Base-by-base conservation (phyloP, 2,888 invertebrate genomes). In the Anticlea derivata region DNA sequence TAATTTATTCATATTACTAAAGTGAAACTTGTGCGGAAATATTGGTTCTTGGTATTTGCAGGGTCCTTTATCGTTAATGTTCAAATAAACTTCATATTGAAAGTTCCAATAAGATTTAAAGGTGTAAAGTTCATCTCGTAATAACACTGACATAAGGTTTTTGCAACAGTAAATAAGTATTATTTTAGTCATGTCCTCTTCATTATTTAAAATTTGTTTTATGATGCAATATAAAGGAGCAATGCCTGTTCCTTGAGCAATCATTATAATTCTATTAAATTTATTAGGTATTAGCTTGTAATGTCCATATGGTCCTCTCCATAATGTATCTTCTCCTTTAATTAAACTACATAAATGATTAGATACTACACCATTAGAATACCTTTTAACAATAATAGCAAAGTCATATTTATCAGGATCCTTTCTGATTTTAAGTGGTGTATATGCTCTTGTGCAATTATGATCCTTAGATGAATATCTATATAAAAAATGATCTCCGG, bases 201-300 rank as follows among this genome's bases (percentile, higher is more conserved):
- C 94, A 80, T 96, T 92, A 12, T 86, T 70, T 39, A 96, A 66
- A 56, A 96, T 90, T 26, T 85, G 75, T 22, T 92, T 79, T 40
- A 95, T 92, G 7, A 96, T 91, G 8, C 93, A 88, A 63, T 92
- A 88, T 67, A 95, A 91, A 17, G 96, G 94, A 10, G 95, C 93
- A 56, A 96, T 92, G 0, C 96, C 96, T 13, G 96, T 95, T 0
- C 96, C 96, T 71, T 95, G 95, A 34, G 94, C 83, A 58, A 91
- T 64, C 85, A 91, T 86, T 13, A 88, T 64, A 27, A 91, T 73
- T 68, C 78, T 75, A 53, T 82, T 78, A 68, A 78, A 87, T 31
- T 67, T 70, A 66, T 92, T 91, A 8, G 75, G 79, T 50, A 70
- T 66, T 23, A 93, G 75, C 24, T 75, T 59, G 74, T 92, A 94